Conservation (phyloP, 2,888 invertebrate species). For the Himalopsyche tibetana region DNA sequence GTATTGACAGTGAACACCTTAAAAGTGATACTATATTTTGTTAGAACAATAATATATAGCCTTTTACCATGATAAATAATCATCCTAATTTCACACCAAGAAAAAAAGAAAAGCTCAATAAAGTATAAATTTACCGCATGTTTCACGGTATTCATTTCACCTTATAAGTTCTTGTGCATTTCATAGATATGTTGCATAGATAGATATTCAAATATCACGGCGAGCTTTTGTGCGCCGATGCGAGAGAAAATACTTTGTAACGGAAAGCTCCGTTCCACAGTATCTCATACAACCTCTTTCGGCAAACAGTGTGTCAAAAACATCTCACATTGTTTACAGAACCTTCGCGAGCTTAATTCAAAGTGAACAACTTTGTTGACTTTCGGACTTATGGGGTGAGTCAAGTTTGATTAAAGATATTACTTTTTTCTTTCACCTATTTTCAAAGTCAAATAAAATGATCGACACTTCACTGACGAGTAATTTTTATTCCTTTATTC, state of each 20-base stretch:
- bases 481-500: too few relatives aligned
- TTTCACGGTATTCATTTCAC: too few relatives aligned
- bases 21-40: too few relatives aligned
- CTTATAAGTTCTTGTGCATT: too few relatives aligned
- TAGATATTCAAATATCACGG: background rate
- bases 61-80: too few relatives aligned
- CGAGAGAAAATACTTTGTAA: slow-evolving; percentile 13
- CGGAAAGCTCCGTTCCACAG: slow-evolving; percentile 18
- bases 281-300: slow-evolving; percentile 19
- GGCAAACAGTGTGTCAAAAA: slow-evolving; percentile 31
- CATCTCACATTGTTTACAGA: slow-evolving; percentile 14
- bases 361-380: slow-evolving; percentile 27
- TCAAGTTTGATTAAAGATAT: background rate
- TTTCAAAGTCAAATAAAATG: background rate
- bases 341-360: slow-evolving; percentile 16
- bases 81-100: too few relatives aligned
- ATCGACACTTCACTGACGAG: background rate
- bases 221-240: slow-evolving; percentile 35
- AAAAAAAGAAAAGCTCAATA: too few relatives aligned
- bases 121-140: too few relatives aligned
- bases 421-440: background rate
- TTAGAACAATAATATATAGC: too few relatives aligned
- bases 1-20: too few relatives aligned
- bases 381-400: slow-evolving; percentile 25
- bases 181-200: background rate